Conservation (phyloP, 1,140 invertebrate genomes). For the Musca vetustissima region DNA sequence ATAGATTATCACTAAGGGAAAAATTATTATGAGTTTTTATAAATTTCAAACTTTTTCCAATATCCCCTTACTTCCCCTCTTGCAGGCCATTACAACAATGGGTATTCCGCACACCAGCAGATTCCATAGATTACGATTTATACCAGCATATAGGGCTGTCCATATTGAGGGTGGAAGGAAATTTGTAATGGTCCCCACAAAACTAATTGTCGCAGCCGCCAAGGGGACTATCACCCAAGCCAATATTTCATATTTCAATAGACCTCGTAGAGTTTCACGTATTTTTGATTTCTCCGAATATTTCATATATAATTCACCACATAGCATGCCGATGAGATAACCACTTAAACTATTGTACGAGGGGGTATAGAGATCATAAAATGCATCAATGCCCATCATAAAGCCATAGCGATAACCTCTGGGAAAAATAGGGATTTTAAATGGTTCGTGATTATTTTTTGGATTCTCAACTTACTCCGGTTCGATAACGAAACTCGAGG, state of each 20-base stretch:
- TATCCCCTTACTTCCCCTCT: slow-evolving; percentile 43
- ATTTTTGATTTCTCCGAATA: slow-evolving; percentile 12
- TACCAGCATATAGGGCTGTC: slow-evolving; percentile 44
- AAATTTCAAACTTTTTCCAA: slow-evolving; percentile 14
- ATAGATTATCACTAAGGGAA: slow-evolving; percentile 36
- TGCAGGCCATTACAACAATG: slow-evolving; percentile 38
- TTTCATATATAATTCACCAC: slow-evolving; percentile 39
- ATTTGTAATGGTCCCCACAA: slow-evolving; percentile 45
- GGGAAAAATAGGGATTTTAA: too few relatives aligned
- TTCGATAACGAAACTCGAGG: slow-evolving; percentile 57
- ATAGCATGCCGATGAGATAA: slow-evolving; percentile 43
- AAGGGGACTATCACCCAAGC: slow-evolving; percentile 36
- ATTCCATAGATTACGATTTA: slow-evolving; percentile 42
- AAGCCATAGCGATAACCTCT: slow-evolving; percentile 48
- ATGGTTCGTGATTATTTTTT: neutral
- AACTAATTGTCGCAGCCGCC: slow-evolving; percentile 28
- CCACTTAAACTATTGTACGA: slow-evolving; percentile 50
- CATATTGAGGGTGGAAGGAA: slow-evolving; percentile 40
- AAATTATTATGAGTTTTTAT: too few relatives aligned
- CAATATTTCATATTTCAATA: slow-evolving; percentile 31
- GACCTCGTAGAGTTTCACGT: neutral
- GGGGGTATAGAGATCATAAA: slow-evolving; percentile 39
- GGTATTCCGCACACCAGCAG: slow-evolving; percentile 37
- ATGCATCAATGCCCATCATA: slow-evolving; percentile 43
- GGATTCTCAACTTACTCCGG: slow-evolving; percentile 56